Conservation (phyloP, 2,113 vertebrate species). For the Chrysochloris asiatica region DNA sequence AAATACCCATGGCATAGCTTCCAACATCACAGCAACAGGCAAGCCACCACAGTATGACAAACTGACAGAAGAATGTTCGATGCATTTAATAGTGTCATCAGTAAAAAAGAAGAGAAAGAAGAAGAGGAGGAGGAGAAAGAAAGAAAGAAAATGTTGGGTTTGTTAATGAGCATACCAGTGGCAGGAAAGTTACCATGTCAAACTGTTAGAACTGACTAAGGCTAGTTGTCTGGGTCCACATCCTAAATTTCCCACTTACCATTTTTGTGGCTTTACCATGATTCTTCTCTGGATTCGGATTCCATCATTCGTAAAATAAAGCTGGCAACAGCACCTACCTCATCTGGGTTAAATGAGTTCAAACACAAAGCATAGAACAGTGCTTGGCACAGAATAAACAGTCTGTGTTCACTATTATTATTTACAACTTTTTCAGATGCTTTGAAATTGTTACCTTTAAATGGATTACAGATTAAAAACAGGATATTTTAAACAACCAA, state of each 20-base stretch:
- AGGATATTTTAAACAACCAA: constrained; percentile 55
- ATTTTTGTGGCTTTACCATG: neutral
- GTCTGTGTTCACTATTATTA: constrained; percentile 35
- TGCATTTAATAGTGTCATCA: neutral
- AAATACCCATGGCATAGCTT: no score
- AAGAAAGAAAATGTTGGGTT: neutral
- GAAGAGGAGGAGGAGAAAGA: no score
- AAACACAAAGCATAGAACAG: constrained; percentile 49
- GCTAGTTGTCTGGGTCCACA: neutral
- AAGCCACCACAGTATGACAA: no score
- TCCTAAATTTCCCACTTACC: neutral
- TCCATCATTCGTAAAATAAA: constrained; percentile 47
- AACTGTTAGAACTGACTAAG: neutral
- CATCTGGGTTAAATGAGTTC: constrained; percentile 37
- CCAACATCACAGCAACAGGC: no score
- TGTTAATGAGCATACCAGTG: neutral
- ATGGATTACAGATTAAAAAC: constrained; percentile 65
- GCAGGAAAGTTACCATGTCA: neutral
- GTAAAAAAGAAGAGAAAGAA: neutral
- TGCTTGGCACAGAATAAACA: neutral
- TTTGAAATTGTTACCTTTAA: constrained; percentile 65
- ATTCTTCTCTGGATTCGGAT: neutral
- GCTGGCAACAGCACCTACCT: constrained; percentile 32
- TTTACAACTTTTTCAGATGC: constrained; percentile 52
- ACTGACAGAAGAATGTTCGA: constrained; percentile 7